Evolutionary conservation across 2,888 invertebrate genomes (phyloP).

Genomic region (Rapana venosa): DNA sequence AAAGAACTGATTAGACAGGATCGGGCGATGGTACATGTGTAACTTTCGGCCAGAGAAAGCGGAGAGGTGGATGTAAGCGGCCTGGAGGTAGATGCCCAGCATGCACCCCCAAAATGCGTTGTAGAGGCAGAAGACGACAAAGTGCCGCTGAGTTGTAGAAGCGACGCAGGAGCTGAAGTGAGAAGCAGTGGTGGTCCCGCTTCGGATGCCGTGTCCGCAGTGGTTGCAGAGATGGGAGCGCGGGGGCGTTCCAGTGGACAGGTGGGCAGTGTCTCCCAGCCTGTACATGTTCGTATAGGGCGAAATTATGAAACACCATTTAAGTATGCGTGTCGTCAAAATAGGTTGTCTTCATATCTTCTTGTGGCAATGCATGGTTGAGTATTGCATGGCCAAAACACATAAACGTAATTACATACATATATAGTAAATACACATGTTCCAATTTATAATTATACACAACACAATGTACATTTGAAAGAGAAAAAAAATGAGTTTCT

Average conservation of each 20-base stretch:
- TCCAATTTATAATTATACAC: no score
- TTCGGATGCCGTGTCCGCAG: constrained; percentile 71
- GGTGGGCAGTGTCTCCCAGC: constrained; percentile 87
- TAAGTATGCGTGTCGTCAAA: background rate
- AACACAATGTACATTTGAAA: no score
- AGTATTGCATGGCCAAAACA: no score
- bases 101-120: constrained; percentile 53
- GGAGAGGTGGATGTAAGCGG: constrained; percentile 60
- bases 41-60: background rate
- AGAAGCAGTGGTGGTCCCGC: constrained; percentile 76
- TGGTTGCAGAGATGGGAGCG: constrained; percentile 71
- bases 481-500: no score
- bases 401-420: no score
- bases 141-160: constrained; percentile 72
- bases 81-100: constrained; percentile 58
- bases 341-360: no score
- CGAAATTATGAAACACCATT: background rate
- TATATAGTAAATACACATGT: no score
- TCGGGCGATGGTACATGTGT: constrained; percentile 60
- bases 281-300: constrained; percentile 63
- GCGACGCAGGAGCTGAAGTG: constrained; percentile 73
- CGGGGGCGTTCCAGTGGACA: constrained; percentile 75
- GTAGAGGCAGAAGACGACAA: constrained; percentile 76
- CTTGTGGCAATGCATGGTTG: no score
- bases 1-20: constrained; percentile 56